These are phyloP conservation scores for Argyresthia albistria DNA, from an alignment of 2,888 invertebrate species.

Conservation along the genomic window DNA sequence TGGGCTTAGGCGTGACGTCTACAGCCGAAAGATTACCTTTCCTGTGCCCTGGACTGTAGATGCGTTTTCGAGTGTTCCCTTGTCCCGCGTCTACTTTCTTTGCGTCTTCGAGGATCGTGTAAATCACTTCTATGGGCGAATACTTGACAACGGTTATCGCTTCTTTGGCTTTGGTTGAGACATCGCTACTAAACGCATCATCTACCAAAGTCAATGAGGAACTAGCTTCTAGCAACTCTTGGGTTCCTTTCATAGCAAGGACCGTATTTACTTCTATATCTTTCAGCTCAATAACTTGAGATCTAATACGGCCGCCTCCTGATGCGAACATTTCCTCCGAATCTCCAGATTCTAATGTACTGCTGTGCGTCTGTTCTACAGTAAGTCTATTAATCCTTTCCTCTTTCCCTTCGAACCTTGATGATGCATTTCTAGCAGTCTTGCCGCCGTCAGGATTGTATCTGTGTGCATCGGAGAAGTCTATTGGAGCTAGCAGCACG, in stretches of 20 bases:
- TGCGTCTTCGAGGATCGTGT: too few relatives aligned
- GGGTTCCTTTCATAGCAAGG: slow-evolving; percentile 46
- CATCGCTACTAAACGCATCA: slow-evolving; percentile 15
- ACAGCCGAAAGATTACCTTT: too few relatives aligned
- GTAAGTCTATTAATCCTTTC: background rate
- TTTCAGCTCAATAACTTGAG: slow-evolving; percentile 15
- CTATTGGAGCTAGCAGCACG: slow-evolving; percentile 25
- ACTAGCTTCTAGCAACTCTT: slow-evolving; percentile 32
- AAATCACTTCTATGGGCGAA: too few relatives aligned
- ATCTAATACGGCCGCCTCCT: background rate
- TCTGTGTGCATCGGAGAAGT: slow-evolving; percentile 24
- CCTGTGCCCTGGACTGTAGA: slow-evolving; percentile 25
- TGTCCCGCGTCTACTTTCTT: background rate
- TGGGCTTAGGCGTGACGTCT: slow-evolving; percentile 41
- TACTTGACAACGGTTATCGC: background rate
- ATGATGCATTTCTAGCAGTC: background rate
- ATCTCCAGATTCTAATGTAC: background rate
- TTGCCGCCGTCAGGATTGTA: slow-evolving; percentile 26
- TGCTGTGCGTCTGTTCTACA: background rate
- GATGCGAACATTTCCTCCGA: background rate
- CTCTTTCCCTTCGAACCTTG: background rate
- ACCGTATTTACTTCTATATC: slow-evolving; percentile 40
- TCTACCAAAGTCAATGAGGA: slow-evolving; percentile 51
- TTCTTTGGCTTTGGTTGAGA: background rate
- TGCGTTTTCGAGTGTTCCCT: slow-evolving; percentile 24